Base-by-base conservation (phyloP, 2,888 invertebrate genomes). In the Rhabditophanes sp. region DNA sequence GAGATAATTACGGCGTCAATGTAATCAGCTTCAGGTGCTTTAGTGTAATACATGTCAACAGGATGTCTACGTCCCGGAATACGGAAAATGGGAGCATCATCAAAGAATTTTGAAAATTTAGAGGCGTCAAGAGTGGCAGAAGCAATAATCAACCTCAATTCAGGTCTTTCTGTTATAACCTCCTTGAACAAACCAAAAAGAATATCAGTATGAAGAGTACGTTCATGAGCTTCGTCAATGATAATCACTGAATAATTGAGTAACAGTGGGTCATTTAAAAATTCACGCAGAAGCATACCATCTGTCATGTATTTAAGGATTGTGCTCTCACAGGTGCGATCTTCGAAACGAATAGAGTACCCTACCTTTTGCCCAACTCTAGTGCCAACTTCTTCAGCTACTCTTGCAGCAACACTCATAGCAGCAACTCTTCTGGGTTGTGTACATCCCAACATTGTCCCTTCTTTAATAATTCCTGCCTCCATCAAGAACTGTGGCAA, bases 271-370 rank as follows among this genome's bases (percentile, higher is more conserved):
- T 96, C 93, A 25, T 84, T 82, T 2, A 96, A 73, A 67, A 96
- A 96, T 70, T 96, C 96, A 59, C 96, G 72, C 47, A 96, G 80
- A 25, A 96, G 69, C 62, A 93, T 96, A 59, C 96, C 96, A 69
- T 96, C 96, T 19, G 96, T 96, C 93, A 96, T 93, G 65, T 96
- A 96, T 68, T 96, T 96, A 30, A 96, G 76, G 14, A 84, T 73
- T 5, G 96, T 99, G 49, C 88, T 74, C 66, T 93, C 90, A 3
- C 88, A 88, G 1, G 93, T 93, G 65, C 93, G 96, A 66, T 99
- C 96, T 71, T 96, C 96, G 72, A 99, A 99, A 53, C 96, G 75
- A 58, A 99, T 96, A 50, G 74, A 74, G 65, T 77, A 77, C 9
- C 77, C 77, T 30, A 76, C 75, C 70, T 74, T 50, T 31, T n/a